These are phyloP conservation scores for Tenthredo amoena DNA, from an alignment of 2,888 invertebrate genomes.

Conservation along the genomic window DNA sequence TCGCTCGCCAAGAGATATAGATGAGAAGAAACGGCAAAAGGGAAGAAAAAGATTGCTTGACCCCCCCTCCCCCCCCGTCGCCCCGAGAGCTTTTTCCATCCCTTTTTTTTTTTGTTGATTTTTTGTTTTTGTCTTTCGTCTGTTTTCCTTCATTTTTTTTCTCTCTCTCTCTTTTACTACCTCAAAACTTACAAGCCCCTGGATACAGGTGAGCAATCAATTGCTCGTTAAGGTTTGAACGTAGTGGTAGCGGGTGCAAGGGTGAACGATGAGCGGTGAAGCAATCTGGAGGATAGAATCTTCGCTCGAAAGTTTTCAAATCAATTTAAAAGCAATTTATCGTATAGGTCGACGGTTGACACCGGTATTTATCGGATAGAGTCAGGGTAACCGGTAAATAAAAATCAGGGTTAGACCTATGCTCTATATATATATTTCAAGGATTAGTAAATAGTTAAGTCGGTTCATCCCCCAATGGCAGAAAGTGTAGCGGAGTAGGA, in stretches of 20 bases:
- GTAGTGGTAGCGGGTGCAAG: neutral
- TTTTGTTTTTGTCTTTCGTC: neutral
- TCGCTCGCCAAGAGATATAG: neutral
- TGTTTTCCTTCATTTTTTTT: neutral
- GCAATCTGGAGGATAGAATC: conserved; percentile 25
- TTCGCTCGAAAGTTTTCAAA: conserved; percentile 37
- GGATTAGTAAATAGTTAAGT: conserved; percentile 23
- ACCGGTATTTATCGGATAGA: conserved; percentile 33
- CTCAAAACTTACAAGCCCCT: neutral
- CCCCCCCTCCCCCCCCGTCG: too few species aligned
- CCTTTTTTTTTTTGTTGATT: neutral
- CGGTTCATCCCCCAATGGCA: neutral
- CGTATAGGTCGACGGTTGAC: conserved; percentile 22
- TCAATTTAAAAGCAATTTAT: conserved; percentile 49
- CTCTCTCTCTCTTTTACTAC: neutral
- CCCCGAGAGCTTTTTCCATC: neutral
- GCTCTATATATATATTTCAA: neutral
- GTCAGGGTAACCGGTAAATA: neutral
- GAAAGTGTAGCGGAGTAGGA: neutral
- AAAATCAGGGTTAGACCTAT: neutral
- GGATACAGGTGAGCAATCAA: conserved; percentile 36
- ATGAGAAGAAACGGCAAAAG: neutral
- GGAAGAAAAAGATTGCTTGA: neutral
- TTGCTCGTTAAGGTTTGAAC: conserved; percentile 34
- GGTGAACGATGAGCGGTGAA: neutral